Percentiles rank a stretch among this genome's conserved stretches.
Conservation (phyloP, 2,888 invertebrate genomes). For the Abrostola triplasia region DNA sequence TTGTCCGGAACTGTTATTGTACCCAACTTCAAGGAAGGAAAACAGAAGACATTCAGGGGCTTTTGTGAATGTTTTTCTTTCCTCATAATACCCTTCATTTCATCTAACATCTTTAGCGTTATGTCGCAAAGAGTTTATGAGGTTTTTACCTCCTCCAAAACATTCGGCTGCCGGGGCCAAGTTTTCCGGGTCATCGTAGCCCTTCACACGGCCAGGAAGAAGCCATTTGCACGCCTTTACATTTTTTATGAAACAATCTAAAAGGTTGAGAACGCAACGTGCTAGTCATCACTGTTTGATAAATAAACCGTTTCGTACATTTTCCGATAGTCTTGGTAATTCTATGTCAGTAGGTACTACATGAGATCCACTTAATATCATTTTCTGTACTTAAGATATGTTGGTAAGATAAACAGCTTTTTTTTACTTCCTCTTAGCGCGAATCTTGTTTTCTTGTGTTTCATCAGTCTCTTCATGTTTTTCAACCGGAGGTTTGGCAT, state of each 20-base stretch:
- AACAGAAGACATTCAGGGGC: constrained; percentile 3
- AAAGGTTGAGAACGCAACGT: constrained; percentile 43
- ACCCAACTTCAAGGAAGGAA: no score
- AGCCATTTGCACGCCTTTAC: constrained; percentile 54
- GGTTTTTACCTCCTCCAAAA: constrained; percentile 44
- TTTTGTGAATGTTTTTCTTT: constrained; percentile 21
- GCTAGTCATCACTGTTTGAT: constrained; percentile 21
- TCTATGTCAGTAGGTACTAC: no score
- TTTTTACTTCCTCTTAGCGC: constrained; percentile 55
- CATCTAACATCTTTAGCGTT: constrained; percentile 43
- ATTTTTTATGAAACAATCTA: constrained; percentile 60
- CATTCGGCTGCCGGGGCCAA: constrained; percentile 37
- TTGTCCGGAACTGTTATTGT: no score
- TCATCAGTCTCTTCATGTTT: constrained; percentile 5
- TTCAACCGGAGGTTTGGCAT: constrained; percentile 27
- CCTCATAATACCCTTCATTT: constrained; percentile 45
- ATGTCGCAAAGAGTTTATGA: constrained; percentile 29
- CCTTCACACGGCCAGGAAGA: constrained; percentile 39
- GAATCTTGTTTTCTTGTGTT: constrained; percentile 37
- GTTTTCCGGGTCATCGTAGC: constrained; percentile 48
- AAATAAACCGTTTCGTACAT: constrained; percentile 13
- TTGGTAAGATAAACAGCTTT: no score
- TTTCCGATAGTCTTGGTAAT: no score
- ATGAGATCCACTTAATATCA: no score
- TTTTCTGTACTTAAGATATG: no score